These are phyloP conservation scores for Ovis aries DNA, from an alignment of 2,113 vertebrate species.

Conservation along the genomic window DNA sequence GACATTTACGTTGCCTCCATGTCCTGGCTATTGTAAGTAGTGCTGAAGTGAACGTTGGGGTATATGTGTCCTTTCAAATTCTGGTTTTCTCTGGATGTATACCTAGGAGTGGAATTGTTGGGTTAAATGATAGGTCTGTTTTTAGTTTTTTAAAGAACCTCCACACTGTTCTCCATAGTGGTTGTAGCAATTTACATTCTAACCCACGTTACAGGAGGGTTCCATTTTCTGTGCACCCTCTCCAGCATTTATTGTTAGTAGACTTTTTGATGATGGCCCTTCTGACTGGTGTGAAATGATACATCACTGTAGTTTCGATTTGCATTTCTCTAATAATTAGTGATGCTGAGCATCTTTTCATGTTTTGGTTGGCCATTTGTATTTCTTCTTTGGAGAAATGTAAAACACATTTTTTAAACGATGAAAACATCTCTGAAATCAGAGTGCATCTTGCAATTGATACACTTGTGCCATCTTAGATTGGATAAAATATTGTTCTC, in stretches of 20 bases:
- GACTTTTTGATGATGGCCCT: neutral
- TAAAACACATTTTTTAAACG: neutral
- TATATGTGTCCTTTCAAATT: neutral
- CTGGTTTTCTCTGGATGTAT: neutral
- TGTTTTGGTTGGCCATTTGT: neutral
- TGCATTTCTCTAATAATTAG: neutral
- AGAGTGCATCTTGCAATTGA: neutral
- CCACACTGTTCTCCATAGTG: neutral
- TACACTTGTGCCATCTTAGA: neutral
- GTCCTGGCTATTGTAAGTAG: neutral
- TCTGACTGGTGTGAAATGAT: neutral
- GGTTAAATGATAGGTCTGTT: neutral
- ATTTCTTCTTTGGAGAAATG: neutral
- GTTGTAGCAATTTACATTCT: neutral
- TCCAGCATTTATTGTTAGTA: neutral
- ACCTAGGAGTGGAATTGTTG: neutral
- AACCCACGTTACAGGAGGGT: neutral
- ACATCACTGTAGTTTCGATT: neutral
- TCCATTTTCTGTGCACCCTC: neutral
- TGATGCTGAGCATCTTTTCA: neutral
- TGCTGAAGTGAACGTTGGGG: neutral
- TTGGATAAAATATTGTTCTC: neutral
- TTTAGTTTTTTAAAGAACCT: neutral
- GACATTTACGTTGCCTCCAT: neutral
- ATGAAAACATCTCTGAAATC: neutral